These are phyloP conservation scores for Hemibagrus wyckioides DNA, from an alignment of 2,113 vertebrate genomes.

Conservation along the genomic window DNA sequence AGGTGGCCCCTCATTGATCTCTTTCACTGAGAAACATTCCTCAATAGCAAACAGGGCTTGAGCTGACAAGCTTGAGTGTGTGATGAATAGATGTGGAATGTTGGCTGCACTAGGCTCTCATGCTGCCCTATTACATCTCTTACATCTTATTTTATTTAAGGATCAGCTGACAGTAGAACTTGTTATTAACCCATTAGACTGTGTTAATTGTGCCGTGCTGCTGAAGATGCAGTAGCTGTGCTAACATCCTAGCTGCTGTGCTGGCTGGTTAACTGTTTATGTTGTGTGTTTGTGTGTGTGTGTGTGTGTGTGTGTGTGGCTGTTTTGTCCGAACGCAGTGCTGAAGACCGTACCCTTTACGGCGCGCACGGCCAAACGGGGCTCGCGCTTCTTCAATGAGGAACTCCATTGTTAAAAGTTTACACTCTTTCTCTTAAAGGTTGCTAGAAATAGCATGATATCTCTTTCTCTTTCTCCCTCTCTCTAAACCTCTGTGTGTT, in stretches of 20 bases:
- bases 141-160: not conserved
- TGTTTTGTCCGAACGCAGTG: conserved; percentile 79
- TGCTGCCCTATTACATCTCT: not conserved
- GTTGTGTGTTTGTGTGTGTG: conserved; percentile 36
- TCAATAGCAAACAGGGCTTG: conserved; percentile 23
- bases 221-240: conserved; percentile 42
- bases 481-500: conserved; percentile 40
- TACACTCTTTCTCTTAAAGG: conserved; percentile 83
- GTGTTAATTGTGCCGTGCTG: conserved; percentile 16
- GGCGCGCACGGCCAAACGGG: conserved; percentile 95
- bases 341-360: conserved; percentile 99
- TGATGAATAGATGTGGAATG: conserved; percentile 19
- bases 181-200: conserved; percentile 31
- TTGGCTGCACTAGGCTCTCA: conserved; percentile 10
- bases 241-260: conserved; percentile 55
- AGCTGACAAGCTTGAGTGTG: conserved; percentile 25
- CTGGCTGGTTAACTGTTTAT: conserved; percentile 46
- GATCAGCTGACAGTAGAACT: not conserved
- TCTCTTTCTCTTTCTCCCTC: conserved; percentile 42
- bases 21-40: conserved; percentile 13
- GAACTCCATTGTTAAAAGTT: conserved; percentile 95
- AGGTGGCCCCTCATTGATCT: not conserved
- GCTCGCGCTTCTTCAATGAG: conserved; percentile 97
- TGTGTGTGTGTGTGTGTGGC: conserved; percentile 42
- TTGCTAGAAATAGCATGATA: conserved; percentile 75